A percentile compares a stretch with the other conserved stretches of the same genome.
These are phyloP conservation scores for Apoda limacodes DNA, from an alignment of 2,888 invertebrate genomes.

Conservation along the genomic window DNA sequence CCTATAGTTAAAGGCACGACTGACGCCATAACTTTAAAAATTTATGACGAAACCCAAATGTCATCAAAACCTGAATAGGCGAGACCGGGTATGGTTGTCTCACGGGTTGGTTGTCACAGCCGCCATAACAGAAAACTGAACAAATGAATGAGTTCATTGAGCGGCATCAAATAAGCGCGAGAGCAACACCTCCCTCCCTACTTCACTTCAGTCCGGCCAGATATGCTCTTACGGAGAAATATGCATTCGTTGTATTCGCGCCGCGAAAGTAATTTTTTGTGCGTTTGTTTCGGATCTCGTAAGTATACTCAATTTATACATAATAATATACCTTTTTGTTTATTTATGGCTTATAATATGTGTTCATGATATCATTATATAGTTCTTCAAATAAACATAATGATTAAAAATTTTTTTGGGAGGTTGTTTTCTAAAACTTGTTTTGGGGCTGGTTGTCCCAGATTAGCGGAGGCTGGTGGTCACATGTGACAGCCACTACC, in stretches of 20 bases:
- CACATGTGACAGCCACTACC: too few relatives aligned
- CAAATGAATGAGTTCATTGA: slow-evolving; percentile 6
- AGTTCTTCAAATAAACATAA: slow-evolving; percentile 1
- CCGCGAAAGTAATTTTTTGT: slow-evolving; percentile 5
- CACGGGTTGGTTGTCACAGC: too few relatives aligned
- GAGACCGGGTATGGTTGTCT: too few relatives aligned
- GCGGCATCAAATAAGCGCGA: slow-evolving; percentile 1
- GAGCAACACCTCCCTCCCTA: slow-evolving; percentile 4
- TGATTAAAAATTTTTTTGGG: slow-evolving; percentile 4
- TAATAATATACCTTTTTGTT: slow-evolving; percentile 5
- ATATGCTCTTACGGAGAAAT: background rate
- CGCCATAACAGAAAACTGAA: slow-evolving; percentile 8
- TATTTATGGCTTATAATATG: slow-evolving; percentile 2
- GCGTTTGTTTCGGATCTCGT: slow-evolving; percentile 2
- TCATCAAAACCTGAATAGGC: too few relatives aligned
- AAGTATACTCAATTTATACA: slow-evolving; percentile 2
- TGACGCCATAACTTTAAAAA: too few relatives aligned
- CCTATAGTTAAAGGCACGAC: too few relatives aligned
- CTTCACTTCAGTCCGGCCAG: slow-evolving; percentile 2
- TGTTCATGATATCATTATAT: too few relatives aligned
- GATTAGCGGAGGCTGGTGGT: slow-evolving; percentile 11
- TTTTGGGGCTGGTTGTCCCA: slow-evolving; percentile 11
- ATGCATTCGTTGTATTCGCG: slow-evolving; percentile 1
- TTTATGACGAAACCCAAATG: too few relatives aligned
- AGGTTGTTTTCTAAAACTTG: slow-evolving; percentile 5